Conservation (phyloP, 2,888 invertebrate species). For the Epistrophe grossulariae region DNA sequence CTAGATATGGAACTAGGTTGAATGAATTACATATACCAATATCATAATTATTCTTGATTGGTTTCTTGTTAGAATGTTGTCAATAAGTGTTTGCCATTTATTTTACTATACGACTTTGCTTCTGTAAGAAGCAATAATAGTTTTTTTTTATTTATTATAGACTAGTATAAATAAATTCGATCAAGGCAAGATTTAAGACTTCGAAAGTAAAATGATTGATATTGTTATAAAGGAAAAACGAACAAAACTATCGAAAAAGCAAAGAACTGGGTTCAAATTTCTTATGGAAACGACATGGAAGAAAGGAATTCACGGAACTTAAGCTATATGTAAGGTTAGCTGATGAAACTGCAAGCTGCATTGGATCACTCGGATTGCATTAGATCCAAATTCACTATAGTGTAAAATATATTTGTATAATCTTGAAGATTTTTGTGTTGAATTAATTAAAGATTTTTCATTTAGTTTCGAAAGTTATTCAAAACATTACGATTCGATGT, state of each 20-base stretch:
- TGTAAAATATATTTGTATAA: too few species aligned
- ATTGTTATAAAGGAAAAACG: not conserved
- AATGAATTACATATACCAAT: not conserved
- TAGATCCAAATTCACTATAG: too few species aligned
- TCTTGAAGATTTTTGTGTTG: too few species aligned
- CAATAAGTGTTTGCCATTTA: not conserved
- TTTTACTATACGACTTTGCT: not conserved
- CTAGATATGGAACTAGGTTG: not conserved
- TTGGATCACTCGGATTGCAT: too few species aligned
- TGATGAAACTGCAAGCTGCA: too few species aligned
- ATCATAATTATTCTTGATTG: not conserved
- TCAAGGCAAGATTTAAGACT: not conserved
- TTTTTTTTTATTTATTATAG: not conserved
- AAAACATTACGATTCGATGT: too few species aligned
- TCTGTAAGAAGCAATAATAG: not conserved
- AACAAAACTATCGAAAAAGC: not conserved
- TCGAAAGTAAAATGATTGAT: not conserved
- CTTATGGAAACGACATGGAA: too few species aligned
- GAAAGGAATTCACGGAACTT: too few species aligned
- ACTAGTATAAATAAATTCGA: not conserved
- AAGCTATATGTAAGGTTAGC: too few species aligned
- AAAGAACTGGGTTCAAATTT: too few species aligned
- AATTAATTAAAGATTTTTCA: too few species aligned
- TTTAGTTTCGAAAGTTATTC: too few species aligned
- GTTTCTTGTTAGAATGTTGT: conserved; percentile 18